Base-by-base conservation (phyloP, 2,797 vertebrate species). In the Bovichtus variegatus region DNA sequence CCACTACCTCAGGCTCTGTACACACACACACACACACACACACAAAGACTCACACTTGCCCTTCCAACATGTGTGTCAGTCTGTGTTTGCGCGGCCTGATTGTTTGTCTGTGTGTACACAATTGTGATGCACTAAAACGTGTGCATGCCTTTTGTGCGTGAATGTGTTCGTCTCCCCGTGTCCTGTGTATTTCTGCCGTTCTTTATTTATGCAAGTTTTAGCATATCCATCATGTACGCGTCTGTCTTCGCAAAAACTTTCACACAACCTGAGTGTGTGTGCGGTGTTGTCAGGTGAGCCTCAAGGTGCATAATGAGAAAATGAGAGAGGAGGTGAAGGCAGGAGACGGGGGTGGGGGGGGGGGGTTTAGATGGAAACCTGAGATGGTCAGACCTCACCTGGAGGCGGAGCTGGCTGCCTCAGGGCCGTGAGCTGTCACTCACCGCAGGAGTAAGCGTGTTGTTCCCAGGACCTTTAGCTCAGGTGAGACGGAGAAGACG, bases 381-480 rank as follows among this genome's bases (percentile, higher is more conserved):
- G 87, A 92, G 83, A 72, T 12, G 63, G 71, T 75, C 80, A 67
- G 80, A 84, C 78, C 86, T 93, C 90, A 94, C 93, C 91, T 94
- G 90, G 81, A 89, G 93, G 92, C 43, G 63, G 86, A 83, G 84
- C 75, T 16, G 53, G 53, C 62, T 89, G 84, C 91, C 90, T 89
- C n/a, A n/a, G 72, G 92, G 92, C 80, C 78, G 81, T 57, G 82
- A 88, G 85, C 92, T 91, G 93, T 91, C 93, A 92, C 53, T 94
- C 92, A 92, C 1, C 15, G 23, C 64, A 13, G 64, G 64, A 82
- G 53, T 40, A 23, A 71, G 77, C 16, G 8, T 78, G 78, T 87
- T 80, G 90, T 94, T 94, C 93, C 92, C 93, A 94, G 89, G 93
- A 91, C 87, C 89, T 93, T 87, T 89, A 77, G 81, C 86, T 91